These are phyloP conservation scores for Thymelicus sylvestris DNA, from an alignment of 2,888 invertebrate species.

Conservation along the genomic window DNA sequence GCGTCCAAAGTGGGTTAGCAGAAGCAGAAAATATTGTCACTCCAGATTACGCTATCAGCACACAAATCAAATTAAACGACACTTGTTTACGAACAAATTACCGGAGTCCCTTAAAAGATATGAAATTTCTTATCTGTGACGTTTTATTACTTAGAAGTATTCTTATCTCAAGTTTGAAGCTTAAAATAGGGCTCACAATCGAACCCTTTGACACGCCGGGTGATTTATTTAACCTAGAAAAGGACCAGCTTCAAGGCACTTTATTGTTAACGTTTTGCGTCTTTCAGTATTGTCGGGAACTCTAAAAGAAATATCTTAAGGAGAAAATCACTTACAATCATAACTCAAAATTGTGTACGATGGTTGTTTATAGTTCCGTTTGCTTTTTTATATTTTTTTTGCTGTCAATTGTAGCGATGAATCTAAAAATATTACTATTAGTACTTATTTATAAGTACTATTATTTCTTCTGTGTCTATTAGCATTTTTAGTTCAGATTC, in stretches of 20 bases:
- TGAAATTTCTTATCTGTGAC: conserved; percentile 34
- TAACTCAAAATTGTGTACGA: too few species aligned
- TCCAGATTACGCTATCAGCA: conserved; percentile 15
- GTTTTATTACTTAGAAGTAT: conserved; percentile 36
- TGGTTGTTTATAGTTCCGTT: too few species aligned
- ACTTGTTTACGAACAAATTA: conserved; percentile 33
- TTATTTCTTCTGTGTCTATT: too few species aligned
- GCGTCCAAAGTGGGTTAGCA: background rate
- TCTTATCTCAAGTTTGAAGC: conserved; percentile 43
- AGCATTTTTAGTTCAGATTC: too few species aligned
- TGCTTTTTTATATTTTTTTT: too few species aligned
- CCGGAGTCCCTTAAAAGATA: conserved; percentile 25
- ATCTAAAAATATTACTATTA: too few species aligned
- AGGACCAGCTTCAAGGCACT: conserved; percentile 32
- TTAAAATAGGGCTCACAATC: conserved; percentile 43
- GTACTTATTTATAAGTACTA: too few species aligned
- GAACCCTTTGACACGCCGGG: conserved; percentile 44
- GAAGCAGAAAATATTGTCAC: background rate
- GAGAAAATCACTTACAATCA: conserved; percentile 9
- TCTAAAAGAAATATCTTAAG: background rate
- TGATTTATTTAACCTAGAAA: conserved; percentile 51
- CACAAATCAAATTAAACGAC: conserved; percentile 31
- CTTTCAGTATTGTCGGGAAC: conserved; percentile 11
- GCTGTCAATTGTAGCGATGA: too few species aligned
- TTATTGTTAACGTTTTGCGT: conserved; percentile 42